Evolutionary conservation across 2,113 vertebrate species (phyloP).

Genomic region (Eretmochelys imbricata): DNA sequence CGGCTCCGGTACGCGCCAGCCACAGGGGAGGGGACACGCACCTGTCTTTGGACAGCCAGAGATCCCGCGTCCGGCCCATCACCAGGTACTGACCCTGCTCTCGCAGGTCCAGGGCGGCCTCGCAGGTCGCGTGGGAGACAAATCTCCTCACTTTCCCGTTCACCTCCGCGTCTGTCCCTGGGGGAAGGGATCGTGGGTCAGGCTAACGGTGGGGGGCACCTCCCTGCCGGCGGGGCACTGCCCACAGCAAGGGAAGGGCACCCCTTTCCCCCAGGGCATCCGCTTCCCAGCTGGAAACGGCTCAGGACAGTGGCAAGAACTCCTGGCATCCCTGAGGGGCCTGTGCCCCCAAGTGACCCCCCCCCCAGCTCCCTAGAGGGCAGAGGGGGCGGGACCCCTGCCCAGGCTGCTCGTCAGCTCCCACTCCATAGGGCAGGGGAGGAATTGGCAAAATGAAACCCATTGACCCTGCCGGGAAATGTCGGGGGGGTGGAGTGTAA

Average conservation of each 20-base stretch:
- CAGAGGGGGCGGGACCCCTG: too few relatives aligned
- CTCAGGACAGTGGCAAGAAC: too few relatives aligned
- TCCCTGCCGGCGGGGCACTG: too few relatives aligned
- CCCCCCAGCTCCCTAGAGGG: too few relatives aligned
- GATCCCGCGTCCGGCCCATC: background rate
- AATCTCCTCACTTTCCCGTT: background rate
- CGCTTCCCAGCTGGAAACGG: too few relatives aligned
- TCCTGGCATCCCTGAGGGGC: too few relatives aligned
- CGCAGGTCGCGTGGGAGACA: background rate
- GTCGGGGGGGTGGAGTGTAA: background rate
- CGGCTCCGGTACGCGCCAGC: too few relatives aligned
- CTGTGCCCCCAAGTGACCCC: too few relatives aligned
- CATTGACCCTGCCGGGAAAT: too few relatives aligned
- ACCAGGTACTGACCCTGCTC: background rate
- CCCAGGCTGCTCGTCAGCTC: too few relatives aligned
- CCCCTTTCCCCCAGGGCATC: too few relatives aligned
- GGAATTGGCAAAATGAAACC: background rate
- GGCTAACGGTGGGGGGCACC: background rate
- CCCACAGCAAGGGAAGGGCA: too few relatives aligned
- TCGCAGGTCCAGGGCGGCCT: background rate
- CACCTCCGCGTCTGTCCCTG: background rate
- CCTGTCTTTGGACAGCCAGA: constrained; percentile 28
- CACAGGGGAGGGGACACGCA: background rate
- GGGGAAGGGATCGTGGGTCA: background rate
- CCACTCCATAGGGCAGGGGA: background rate